Evolutionary conservation across 2,888 invertebrate species (phyloP), one percentile per base, ranked within the genome.

Genomic region (Harpalus rubripes): DNA sequence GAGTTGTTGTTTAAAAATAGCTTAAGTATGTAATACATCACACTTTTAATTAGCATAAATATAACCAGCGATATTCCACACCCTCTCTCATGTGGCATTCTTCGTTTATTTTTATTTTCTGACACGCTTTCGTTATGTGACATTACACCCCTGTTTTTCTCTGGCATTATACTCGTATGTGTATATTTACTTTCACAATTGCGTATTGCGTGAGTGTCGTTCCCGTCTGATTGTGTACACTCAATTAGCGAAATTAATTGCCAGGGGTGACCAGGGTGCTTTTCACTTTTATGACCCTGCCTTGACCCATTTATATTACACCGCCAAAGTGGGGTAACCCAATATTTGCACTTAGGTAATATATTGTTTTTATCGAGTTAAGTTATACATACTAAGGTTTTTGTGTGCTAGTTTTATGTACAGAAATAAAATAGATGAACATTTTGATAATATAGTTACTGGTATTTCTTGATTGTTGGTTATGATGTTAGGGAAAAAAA

Each of bases 331-430:
- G 26, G 63, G 22, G 7, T 22, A 5, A 18, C 16, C 63, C 63
- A 63, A 63, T 63, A 63, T 63, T 63, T 63, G 26, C 63, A 63
- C 63, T 63, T 26, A 63, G 63, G 63, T 52, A 52, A 52, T 44
- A 44, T 5, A 10, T 10, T 44, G 8, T 10, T 22, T 22, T 22
- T 3, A 22, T 22, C 3, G 22, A 22, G 1, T 22, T 22, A n/a
- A n/a, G n/a, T n/a, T n/a, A n/a, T n/a, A n/a, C n/a, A 22, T 22
- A 22, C 22, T 22, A 22, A 22, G 22, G 22, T 3, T 22, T 22
- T 22, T 22, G 22, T 22, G 1, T 22, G 22, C n/a, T n/a, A n/a
- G n/a, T n/a, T n/a, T n/a, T 22, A 22, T 22, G 22, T 22, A 22
- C 22, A 22, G 22, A 22, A 22, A 22, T 22, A 22, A 22, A 22